Conservation (phyloP, 2,113 vertebrate species). For the Thomomys bottae region DNA sequence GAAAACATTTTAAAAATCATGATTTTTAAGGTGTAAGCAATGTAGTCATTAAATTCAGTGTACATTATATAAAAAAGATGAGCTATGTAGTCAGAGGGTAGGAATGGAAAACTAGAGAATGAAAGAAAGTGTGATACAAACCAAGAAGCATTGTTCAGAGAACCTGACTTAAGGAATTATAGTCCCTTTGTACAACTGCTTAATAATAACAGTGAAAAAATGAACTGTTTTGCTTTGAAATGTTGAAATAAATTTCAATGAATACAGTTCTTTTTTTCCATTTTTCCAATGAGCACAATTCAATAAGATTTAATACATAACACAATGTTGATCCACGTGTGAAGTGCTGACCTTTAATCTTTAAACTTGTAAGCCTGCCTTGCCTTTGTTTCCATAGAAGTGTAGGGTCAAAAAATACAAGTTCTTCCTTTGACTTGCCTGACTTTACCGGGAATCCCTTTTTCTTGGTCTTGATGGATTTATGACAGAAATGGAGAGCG, state of each 20-base stretch:
- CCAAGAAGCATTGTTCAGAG: too few relatives aligned
- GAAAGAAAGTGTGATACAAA: too few relatives aligned
- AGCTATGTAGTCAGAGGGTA: too few relatives aligned
- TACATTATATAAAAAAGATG: too few relatives aligned
- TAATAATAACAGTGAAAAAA: neutral
- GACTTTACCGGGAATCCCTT: neutral
- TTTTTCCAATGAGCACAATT: too few relatives aligned
- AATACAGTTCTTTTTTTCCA: too few relatives aligned
- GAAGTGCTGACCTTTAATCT: neutral
- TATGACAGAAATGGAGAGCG: constrained; percentile 6
- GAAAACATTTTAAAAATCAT: neutral
- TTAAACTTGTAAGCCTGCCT: neutral
- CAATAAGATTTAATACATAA: constrained; percentile 7
- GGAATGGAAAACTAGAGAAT: too few relatives aligned
- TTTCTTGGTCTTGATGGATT: constrained; percentile 34
- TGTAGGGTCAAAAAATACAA: constrained; percentile 20
- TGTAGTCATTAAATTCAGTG: too few relatives aligned
- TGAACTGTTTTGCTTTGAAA: neutral
- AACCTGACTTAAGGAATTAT: too few relatives aligned
- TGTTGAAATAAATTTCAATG: constrained; percentile 31
- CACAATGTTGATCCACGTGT: neutral
- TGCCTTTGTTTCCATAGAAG: neutral
- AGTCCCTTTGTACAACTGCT: neutral
- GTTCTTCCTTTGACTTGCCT: neutral
- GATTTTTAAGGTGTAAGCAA: neutral